Evolutionary conservation across 1,140 invertebrate genomes (phyloP), one percentile per base, ranked within the genome.

Genomic region (Leptinotarsa defecta): DNA sequence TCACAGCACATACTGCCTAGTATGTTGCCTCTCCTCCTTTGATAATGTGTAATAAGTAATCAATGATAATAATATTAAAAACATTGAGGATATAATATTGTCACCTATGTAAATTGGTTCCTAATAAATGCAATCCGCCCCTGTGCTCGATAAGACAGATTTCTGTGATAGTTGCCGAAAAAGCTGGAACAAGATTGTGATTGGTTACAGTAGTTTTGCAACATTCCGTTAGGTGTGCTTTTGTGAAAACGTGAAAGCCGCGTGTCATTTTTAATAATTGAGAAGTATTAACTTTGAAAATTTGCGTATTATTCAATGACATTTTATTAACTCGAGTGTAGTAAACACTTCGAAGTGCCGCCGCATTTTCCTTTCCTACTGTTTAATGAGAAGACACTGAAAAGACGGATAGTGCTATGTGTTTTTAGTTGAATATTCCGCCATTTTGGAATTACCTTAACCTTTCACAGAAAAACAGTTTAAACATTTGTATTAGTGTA

Each of bases 381-480:
- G 70, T 48, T 69, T 75, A 19, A 57, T 57, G 52, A 57, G 17
- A 57, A 57, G n/a, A 57, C 52, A 57, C 63, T 48, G 69, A 71
- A 52, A 61, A 65, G 62, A 77, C 70, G 15, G 52, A 57, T 52
- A 48, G 52, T 70, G 74, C 78, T 79, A 78, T 79, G 85, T 85
- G 84, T 85, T 86, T 84, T 85, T 84, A 81, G 80, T 79, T 81
- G 85, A 84, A 84, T 77, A 80, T 67, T 83, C 85, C 82, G 85
- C 85, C 85, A 86, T 86, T 78, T 86, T 86, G 84, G 74, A 82
- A 81, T 75, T 80, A 83, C 80, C 81, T 85, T 86, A 86, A 86
- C 85, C 85, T 86, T 86, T 83, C 82, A 81, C 82, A 83, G 79
- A 77, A 77, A 79, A 82, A 75, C 79, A 68, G 73, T 82, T 76